A percentile compares a stretch with the other conserved stretches of the same genome.
These are phyloP conservation scores for Drosophila putrida DNA, from an alignment of 2,888 invertebrate genomes.

Conservation along the genomic window DNA sequence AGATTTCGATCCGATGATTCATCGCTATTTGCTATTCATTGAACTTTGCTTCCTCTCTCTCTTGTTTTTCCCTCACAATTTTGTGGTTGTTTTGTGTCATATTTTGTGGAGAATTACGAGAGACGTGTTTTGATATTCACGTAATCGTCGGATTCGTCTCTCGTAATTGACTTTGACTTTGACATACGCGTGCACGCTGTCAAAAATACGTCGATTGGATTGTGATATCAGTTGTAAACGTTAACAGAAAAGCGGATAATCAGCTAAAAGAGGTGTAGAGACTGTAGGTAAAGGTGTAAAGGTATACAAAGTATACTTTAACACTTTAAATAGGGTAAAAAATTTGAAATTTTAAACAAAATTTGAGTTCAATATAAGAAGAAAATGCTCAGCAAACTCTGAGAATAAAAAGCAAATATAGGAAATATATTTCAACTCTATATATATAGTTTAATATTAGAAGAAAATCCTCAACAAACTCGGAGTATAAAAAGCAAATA, in stretches of 20 bases:
- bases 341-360: too few relatives aligned
- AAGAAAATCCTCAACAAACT: too few relatives aligned
- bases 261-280: conserved; percentile 2
- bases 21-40: conserved; percentile 59
- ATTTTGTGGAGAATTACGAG: conserved; percentile 50
- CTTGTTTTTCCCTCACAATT: neutral
- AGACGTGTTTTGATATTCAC: conserved; percentile 32
- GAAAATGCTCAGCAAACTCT: too few relatives aligned
- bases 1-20: conserved; percentile 52
- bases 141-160: conserved; percentile 44
- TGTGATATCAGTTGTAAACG: conserved; percentile 1
- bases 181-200: conserved; percentile 49
- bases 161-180: conserved; percentile 75
- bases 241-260: neutral
- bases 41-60: conserved; percentile 7
- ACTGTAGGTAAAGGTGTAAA: neutral
- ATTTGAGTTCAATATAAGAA: too few relatives aligned
- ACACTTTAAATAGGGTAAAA: too few relatives aligned
- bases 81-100: conserved; percentile 4
- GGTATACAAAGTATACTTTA: too few relatives aligned
- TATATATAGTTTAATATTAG: too few relatives aligned
- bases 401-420: too few relatives aligned
- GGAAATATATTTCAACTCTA: too few relatives aligned
- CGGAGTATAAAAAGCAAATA: too few relatives aligned
- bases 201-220: conserved; percentile 24